phyloP scores from a whole-genome alignment of 2,113 vertebrate species.

The Alethe diademata region DNA sequence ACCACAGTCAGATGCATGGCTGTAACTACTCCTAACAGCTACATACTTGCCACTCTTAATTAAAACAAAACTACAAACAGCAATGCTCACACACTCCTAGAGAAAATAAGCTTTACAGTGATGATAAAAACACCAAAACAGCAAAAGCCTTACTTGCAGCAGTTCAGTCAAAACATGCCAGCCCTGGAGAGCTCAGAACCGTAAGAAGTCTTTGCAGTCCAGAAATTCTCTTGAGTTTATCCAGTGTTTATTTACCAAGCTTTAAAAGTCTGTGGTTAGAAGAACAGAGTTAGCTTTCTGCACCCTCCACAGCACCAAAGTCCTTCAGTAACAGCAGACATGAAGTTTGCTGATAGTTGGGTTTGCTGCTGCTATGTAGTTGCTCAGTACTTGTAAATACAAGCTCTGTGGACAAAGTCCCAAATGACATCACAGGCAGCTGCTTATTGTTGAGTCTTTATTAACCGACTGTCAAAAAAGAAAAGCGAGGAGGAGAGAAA shows the following conservation, averaged over 20 bases:
- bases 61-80: constrained; percentile 55
- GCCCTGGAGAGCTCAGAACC: constrained; percentile 69
- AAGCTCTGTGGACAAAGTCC: constrained; percentile 82
- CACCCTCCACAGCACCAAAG: constrained; percentile 50
- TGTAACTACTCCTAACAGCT: constrained; percentile 61
- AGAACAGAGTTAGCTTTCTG: constrained; percentile 57
- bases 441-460: constrained; percentile 85
- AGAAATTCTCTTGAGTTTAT: constrained; percentile 66
- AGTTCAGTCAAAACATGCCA: constrained; percentile 70
- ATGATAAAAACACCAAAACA: constrained; percentile 60
- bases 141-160: constrained; percentile 76
- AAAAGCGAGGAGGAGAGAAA: constrained; percentile 53
- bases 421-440: constrained; percentile 85
- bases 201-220: constrained; percentile 63
- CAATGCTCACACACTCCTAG: constrained; percentile 52
- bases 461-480: constrained; percentile 80
- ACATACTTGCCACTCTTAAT: constrained; percentile 49
- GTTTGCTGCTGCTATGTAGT: constrained; percentile 60
- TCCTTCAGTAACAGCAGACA: constrained; percentile 53
- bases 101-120: constrained; percentile 69
- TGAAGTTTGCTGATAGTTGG: constrained; percentile 68
- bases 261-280: constrained; percentile 54
- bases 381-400: constrained; percentile 81
- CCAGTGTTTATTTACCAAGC: constrained; percentile 72
- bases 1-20: background rate